Evolutionary conservation across 2,113 vertebrate species (phyloP).

Genomic region (Limnothrissa miodon): DNA sequence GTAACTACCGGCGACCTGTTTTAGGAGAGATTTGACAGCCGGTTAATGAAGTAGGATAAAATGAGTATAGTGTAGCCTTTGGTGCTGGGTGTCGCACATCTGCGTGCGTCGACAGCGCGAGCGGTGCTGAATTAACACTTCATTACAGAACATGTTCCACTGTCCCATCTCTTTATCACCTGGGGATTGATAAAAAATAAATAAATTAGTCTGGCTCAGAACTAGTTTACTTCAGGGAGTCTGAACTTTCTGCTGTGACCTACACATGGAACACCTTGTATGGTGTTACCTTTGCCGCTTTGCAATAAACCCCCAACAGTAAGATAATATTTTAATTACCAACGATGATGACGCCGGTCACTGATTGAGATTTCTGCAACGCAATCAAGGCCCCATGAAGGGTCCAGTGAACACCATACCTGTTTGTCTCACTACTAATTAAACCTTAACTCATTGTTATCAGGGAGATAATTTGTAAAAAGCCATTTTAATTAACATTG

Average conservation of each 20-base stretch:
- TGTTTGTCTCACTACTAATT: conserved; percentile 62
- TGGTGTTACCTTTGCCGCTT: conserved; percentile 40
- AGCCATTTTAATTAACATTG: conserved; percentile 67
- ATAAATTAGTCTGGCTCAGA: background rate
- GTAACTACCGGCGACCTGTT: conserved; percentile 45
- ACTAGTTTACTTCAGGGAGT: conserved; percentile 8
- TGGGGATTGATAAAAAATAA: background rate
- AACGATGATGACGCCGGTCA: conserved; percentile 38
- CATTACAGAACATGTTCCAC: background rate
- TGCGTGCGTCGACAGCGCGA: background rate
- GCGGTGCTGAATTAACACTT: conserved; percentile 5
- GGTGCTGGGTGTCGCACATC: background rate
- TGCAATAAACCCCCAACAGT: conserved; percentile 48
- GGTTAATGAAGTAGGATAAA: conserved; percentile 43
- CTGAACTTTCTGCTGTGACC: conserved; percentile 34
- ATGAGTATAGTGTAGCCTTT: background rate
- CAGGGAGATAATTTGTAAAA: conserved; percentile 61
- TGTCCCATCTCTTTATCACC: background rate
- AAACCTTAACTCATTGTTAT: conserved; percentile 66
- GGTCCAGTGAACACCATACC: conserved; percentile 42
- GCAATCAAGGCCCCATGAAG: conserved; percentile 56
- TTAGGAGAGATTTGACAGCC: conserved; percentile 47
- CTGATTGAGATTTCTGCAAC: conserved; percentile 48
- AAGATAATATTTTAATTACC: conserved; percentile 50
- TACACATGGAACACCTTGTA: conserved; percentile 33